Conservation (phyloP, 2,797 vertebrate genomes). For the Tokudaia tokunoshimensis region DNA sequence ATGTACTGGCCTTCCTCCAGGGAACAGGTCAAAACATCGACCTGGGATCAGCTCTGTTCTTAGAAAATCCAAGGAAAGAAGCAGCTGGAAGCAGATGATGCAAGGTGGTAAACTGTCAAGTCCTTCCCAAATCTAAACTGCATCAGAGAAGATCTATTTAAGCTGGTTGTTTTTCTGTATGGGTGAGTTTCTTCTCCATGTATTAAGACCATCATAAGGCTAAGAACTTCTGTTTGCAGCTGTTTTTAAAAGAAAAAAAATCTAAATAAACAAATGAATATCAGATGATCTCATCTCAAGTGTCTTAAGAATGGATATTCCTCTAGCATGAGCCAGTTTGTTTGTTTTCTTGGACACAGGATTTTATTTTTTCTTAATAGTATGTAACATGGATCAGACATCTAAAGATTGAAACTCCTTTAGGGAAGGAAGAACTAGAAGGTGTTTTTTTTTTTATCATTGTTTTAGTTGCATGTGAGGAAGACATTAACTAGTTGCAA, state of each 20-base stretch:
- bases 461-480: not conserved
- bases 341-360: not conserved
- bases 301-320: not conserved
- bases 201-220: not conserved
- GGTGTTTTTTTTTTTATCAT: not conserved
- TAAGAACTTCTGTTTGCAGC: not conserved
- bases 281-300: not conserved
- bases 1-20: not conserved
- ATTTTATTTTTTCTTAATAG: not conserved
- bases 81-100: not conserved
- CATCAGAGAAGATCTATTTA: not conserved
- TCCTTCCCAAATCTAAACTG: not conserved
- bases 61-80: not conserved
- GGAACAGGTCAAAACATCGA: not conserved
- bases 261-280: not conserved
- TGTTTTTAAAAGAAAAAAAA: slow-evolving; percentile 30
- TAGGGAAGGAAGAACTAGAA: not conserved
- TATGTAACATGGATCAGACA: not conserved
- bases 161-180: not conserved
- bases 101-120: not conserved
- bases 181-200: slow-evolving; percentile 57
- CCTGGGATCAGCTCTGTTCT: slow-evolving; percentile 35
- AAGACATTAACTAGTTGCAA: not conserved
- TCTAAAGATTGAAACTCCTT: not conserved
- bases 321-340: not conserved